Base-by-base conservation (phyloP, 92 coral and sea anemone species). In the Paragorgia papillata region DNA sequence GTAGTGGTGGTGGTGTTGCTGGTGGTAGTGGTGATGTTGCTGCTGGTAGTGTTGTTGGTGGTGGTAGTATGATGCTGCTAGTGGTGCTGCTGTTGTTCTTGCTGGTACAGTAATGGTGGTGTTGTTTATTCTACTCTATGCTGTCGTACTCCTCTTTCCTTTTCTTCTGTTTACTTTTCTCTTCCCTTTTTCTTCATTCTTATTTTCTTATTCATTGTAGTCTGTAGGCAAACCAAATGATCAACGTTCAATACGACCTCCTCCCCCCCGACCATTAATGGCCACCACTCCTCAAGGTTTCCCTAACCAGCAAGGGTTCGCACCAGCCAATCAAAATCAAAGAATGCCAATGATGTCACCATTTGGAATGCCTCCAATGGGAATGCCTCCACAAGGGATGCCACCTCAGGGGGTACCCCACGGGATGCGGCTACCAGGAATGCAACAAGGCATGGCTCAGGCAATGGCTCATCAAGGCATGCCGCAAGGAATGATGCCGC, bases 201-300 rank as follows among this genome's bases (percentile, higher is more conserved):
- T 4, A 6, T 46, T 46, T 15, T 7, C n/a, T 28, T 33, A 22
- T 49, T 66, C 34, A 17, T 68, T 48, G 0, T 35, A 68, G 75
- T 24, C 78, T 39, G 68, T 53, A 25, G 31, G 59, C 43, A 71
- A 32, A 5, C 85, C 79, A n/a, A n/a, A n/a, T n/a, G n/a, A n/a
- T n/a, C n/a, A n/a, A 22, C 7, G 70, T 12, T 68, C 55, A 37
- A 75, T 56, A 35, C 90, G 56, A 35, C 90, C 87, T 7, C 83
- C 86, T 31, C 90, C 90, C 22, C 90, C 90, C n/a, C n/a, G n/a
- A 25, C 75, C 75, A 13, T 49, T 68, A 57, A 68, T 68, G 75
- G 29, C 40, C 1, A 59, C 75, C 43, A 68, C 75, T 13, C 75
- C 75, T 7, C 75, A 68, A 49, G 75, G 75, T 49, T 68, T 68